Evolutionary conservation across 2,888 invertebrate genomes (phyloP).

Genomic region (Bellardia bayeri): DNA sequence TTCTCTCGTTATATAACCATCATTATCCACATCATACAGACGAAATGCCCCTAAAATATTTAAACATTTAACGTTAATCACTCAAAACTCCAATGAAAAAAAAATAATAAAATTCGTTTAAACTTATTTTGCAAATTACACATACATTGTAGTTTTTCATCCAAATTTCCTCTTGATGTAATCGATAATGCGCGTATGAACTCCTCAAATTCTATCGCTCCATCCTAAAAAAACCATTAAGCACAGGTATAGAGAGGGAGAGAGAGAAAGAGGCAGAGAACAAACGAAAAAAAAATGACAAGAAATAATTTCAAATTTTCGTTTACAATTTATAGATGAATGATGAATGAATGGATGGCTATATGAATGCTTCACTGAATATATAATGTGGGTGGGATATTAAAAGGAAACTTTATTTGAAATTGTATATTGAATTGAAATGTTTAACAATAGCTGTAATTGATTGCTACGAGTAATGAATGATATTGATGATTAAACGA

Average conservation of each 20-base stretch:
- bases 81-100: not conserved
- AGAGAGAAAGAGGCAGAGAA: not conserved
- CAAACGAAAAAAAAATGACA: not conserved
- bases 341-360: not conserved
- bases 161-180: constrained; percentile 98
- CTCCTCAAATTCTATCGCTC: constrained; percentile 98
- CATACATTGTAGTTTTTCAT: constrained; percentile 98
- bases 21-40: constrained; percentile 96
- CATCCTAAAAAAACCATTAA: constrained; percentile 88
- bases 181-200: constrained; percentile 98
- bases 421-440: constrained; percentile 45
- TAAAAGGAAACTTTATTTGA: not conserved
- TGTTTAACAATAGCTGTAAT: constrained; percentile 46
- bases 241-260: not conserved
- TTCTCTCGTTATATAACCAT: constrained; percentile 96
- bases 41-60: constrained; percentile 93
- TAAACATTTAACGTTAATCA: constrained; percentile 15
- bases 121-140: constrained; percentile 77
- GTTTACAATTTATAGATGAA: not conserved
- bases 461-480: constrained; percentile 39
- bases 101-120: not conserved
- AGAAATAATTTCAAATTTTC: constrained; percentile 22
- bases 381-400: not conserved
- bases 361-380: too few relatives aligned
- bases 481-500: constrained; percentile 36